Evolutionary conservation across 2,113 vertebrate species (phyloP).

Genomic region (Isurus oxyrinchus): DNA sequence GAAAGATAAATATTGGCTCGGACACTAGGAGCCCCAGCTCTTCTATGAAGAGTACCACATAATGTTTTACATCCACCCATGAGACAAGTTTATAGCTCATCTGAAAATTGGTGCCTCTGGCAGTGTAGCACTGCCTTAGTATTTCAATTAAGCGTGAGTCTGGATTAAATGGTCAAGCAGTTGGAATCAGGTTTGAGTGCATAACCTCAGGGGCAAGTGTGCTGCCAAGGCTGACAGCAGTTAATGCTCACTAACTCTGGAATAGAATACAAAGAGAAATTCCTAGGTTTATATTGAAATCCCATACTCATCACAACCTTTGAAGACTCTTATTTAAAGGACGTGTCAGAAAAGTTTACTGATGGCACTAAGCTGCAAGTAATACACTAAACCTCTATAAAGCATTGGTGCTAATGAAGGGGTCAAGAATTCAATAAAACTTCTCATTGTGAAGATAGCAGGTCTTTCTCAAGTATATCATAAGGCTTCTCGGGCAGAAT

Average conservation of each 20-base stretch:
- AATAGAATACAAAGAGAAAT: neutral
- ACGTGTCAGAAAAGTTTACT: neutral
- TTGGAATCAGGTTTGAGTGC: neutral
- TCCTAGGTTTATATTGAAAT: neutral
- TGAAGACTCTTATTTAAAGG: neutral
- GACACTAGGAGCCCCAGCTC: neutral
- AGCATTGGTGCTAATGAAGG: neutral
- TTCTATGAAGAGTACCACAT: neutral
- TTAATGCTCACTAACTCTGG: neutral
- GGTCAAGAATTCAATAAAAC: neutral
- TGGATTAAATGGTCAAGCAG: neutral
- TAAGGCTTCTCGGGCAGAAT: no score
- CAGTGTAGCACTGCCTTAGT: neutral
- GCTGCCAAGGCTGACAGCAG: neutral
- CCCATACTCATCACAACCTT: no score
- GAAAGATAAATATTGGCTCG: neutral
- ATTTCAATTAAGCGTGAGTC: neutral
- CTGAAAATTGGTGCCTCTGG: neutral
- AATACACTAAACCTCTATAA: neutral
- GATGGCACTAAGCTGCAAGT: neutral
- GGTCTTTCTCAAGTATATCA: neutral
- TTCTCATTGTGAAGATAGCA: neutral
- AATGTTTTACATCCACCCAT: neutral
- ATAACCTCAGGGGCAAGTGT: neutral
- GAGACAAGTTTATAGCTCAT: neutral